Conservation (phyloP, 2,888 invertebrate genomes). For the Nomada fucata region DNA sequence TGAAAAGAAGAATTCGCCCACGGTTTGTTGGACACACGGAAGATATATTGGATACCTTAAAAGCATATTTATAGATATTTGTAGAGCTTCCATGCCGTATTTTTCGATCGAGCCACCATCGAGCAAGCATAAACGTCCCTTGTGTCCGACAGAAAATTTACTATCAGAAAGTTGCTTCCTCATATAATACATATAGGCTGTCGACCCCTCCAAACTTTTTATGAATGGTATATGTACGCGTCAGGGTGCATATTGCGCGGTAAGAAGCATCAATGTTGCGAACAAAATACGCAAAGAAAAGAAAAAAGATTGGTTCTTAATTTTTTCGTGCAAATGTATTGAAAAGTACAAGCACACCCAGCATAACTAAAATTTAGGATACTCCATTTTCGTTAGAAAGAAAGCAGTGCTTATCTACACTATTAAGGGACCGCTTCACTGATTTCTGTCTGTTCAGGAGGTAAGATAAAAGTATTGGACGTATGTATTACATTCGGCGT, state of each 20-base stretch:
- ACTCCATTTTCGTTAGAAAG: too few relatives aligned
- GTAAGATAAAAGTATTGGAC: constrained; percentile 13
- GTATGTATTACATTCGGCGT: neutral
- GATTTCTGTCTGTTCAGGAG: neutral
- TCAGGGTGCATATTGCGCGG: constrained; percentile 31
- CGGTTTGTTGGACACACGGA: neutral
- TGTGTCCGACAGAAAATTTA: constrained; percentile 41
- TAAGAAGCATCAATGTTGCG: neutral
- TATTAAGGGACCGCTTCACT: too few relatives aligned
- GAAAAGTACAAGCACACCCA: too few relatives aligned
- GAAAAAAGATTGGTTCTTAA: neutral
- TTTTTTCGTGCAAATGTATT: neutral
- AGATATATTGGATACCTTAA: neutral
- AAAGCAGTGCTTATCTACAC: too few relatives aligned
- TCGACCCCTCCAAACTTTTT: constrained; percentile 40
- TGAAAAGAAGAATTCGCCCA: neutral
- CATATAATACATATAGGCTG: constrained; percentile 34
- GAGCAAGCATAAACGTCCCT: constrained; percentile 35
- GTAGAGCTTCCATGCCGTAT: constrained; percentile 21
- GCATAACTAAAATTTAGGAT: too few relatives aligned
- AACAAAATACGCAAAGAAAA: constrained; percentile 12
- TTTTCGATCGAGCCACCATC: constrained; percentile 38
- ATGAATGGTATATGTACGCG: constrained; percentile 29
- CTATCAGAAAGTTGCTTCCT: constrained; percentile 48
- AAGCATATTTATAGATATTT: constrained; percentile 41